Evolutionary conservation across 2,113 vertebrate genomes (phyloP).

Genomic region (Onychostruthus taczanowskii): DNA sequence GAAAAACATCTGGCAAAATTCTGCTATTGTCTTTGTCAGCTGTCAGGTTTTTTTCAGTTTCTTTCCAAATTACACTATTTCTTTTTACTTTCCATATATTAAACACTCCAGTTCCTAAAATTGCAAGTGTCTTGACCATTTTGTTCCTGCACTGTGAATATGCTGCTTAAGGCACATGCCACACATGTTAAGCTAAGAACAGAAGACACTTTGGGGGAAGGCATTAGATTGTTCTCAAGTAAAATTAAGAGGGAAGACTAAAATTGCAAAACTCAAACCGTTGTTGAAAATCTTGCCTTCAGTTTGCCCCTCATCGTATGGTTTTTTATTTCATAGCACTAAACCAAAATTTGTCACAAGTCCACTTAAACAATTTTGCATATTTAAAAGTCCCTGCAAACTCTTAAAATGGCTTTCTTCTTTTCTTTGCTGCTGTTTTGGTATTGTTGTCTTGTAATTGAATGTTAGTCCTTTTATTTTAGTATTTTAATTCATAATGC

Average conservation of each 20-base stretch:
- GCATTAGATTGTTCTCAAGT: background rate
- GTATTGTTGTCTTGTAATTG: background rate
- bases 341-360: background rate
- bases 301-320: background rate
- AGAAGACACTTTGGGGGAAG: background rate
- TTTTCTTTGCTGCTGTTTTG: background rate
- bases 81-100: background rate
- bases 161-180: background rate
- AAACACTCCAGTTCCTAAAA: background rate
- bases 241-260: background rate
- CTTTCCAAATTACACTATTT: background rate
- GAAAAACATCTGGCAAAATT: background rate
- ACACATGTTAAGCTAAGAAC: background rate
- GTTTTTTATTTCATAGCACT: background rate
- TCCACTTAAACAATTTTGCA: background rate
- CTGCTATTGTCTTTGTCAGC: background rate
- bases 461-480: background rate
- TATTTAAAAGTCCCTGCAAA: background rate
- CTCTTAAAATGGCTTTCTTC: background rate
- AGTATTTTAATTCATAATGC: background rate
- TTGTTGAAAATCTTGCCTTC: background rate
- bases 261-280: background rate
- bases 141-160: background rate
- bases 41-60: background rate
- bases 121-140: background rate